Conservation (phyloP, 2,113 vertebrate genomes). For the Gadus chalcogrammus region DNA sequence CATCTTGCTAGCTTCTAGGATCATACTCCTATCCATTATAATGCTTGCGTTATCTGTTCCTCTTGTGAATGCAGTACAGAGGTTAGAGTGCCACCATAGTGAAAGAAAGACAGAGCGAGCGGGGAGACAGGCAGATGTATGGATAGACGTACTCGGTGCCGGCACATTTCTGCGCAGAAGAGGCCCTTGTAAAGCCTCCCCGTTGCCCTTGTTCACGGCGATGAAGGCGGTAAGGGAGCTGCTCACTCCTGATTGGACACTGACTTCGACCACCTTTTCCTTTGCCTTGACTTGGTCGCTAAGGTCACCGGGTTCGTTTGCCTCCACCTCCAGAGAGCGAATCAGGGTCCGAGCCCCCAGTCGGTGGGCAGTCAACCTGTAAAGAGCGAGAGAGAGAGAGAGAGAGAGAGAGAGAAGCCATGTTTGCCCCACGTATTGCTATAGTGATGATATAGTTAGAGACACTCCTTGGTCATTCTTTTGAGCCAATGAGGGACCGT, state of each 20-base stretch:
- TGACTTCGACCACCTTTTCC: conserved; percentile 67
- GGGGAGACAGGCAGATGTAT: no score
- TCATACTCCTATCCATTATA: no score
- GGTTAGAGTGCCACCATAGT: no score
- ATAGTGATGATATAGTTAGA: background rate
- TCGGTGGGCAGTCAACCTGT: conserved; percentile 74
- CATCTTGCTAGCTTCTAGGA: no score
- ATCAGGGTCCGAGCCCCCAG: conserved; percentile 74
- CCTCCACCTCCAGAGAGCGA: conserved; percentile 63
- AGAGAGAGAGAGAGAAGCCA: background rate
- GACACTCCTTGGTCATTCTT: background rate
- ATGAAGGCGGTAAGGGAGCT: conserved; percentile 78
- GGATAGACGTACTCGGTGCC: conserved; percentile 28
- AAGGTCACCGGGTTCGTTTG: conserved; percentile 4
- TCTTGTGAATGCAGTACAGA: no score
- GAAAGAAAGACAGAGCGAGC: no score
- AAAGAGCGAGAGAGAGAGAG: conserved; percentile 22
- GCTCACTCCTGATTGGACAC: conserved; percentile 74
- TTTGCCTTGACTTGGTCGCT: conserved; percentile 30
- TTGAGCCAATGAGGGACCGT: background rate
- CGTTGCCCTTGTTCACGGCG: conserved; percentile 64
- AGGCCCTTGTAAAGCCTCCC: conserved; percentile 60
- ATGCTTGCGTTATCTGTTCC: no score
- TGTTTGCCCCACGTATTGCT: background rate
- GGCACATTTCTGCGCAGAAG: conserved; percentile 56